phyloP scores from a whole-genome alignment of 2,797 vertebrate genomes.

The Chaetodon trifasciatus region DNA sequence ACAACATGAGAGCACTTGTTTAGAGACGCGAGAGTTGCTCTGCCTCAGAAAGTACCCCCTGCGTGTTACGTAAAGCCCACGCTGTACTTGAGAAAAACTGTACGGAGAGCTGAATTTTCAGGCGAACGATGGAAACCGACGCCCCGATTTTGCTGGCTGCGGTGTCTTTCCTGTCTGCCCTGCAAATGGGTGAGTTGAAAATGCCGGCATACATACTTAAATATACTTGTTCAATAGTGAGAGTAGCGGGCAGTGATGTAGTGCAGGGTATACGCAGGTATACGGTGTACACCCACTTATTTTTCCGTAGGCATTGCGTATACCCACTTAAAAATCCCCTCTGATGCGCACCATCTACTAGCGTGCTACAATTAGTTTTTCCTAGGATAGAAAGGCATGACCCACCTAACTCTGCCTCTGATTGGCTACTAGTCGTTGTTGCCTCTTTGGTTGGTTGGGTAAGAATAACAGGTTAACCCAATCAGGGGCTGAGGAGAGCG shows the following conservation, averaged over 20 bases:
- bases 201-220: background rate
- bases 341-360: too few relatives aligned
- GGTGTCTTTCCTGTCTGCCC: constrained; percentile 68
- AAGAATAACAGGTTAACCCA: too few relatives aligned
- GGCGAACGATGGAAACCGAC: constrained; percentile 52
- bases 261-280: too few relatives aligned
- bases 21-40: constrained; percentile 8
- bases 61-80: constrained; percentile 1
- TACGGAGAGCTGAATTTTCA: background rate
- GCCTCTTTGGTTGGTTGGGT: too few relatives aligned
- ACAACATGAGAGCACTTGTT: constrained; percentile 6
- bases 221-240: background rate
- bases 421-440: too few relatives aligned
- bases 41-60: constrained; percentile 11
- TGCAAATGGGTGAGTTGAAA: constrained; percentile 62
- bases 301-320: too few relatives aligned
- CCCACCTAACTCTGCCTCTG: too few relatives aligned
- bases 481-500: too few relatives aligned
- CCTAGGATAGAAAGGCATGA: too few relatives aligned
- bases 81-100: background rate
- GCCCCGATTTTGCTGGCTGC: constrained; percentile 53
- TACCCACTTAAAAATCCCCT: too few relatives aligned
- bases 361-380: too few relatives aligned
- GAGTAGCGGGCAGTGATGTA: background rate
- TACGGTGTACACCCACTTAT: too few relatives aligned